Evolutionary conservation across 1,140 invertebrate species (phyloP).

Genomic region (Gonatopus flavifemur): DNA sequence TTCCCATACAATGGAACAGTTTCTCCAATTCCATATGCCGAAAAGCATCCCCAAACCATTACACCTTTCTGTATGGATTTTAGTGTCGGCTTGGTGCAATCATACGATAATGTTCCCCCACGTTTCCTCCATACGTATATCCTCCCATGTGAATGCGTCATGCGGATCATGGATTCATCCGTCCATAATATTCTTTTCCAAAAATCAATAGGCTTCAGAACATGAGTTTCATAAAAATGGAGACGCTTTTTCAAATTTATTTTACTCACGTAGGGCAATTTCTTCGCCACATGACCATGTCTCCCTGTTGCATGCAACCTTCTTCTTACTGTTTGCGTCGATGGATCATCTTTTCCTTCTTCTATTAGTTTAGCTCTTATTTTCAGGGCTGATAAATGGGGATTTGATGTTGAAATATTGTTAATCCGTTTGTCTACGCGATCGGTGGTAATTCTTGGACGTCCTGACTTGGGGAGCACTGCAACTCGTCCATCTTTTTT

Average conservation of each 20-base stretch:
- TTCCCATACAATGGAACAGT: not conserved
- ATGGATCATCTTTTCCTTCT: not conserved
- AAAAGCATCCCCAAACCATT: not conserved
- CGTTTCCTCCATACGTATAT: not conserved
- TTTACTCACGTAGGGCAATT: not conserved
- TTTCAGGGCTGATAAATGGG: no score
- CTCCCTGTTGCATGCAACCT: not conserved
- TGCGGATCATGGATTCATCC: no score
- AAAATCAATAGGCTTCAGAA: not conserved
- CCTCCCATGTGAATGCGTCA: no score
- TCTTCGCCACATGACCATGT: not conserved
- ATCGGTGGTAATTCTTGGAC: not conserved
- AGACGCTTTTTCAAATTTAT: not conserved
- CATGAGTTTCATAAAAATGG: not conserved
- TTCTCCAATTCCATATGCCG: not conserved
- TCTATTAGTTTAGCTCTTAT: not conserved
- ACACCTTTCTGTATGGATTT: no score
- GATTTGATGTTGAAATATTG: not conserved
- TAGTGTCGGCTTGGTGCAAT: not conserved
- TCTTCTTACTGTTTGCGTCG: no score
- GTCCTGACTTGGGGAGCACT: not conserved
- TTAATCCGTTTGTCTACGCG: no score
- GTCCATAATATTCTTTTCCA: no score
- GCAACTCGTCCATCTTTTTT: not conserved
- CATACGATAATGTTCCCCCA: not conserved